Percentiles rank a stretch among this genome's conserved stretches.
These are phyloP conservation scores for Danio choprae DNA, from an alignment of 2,797 vertebrate genomes.

Conservation along the genomic window DNA sequence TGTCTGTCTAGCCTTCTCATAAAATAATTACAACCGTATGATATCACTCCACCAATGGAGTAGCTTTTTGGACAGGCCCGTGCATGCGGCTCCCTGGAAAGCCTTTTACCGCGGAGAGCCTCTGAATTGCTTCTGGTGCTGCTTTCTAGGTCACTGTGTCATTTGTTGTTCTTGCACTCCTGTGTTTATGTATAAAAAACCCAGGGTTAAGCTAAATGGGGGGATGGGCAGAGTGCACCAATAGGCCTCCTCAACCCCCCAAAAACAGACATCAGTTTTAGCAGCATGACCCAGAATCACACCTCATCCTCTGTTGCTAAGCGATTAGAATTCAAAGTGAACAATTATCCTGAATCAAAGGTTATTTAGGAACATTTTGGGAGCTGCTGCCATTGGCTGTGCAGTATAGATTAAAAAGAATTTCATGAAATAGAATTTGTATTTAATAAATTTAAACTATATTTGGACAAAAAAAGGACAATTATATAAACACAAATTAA, in stretches of 20 bases:
- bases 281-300: conserved; percentile 51
- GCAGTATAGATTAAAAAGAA: too few relatives aligned
- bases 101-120: conserved; percentile 70
- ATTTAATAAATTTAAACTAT: too few relatives aligned
- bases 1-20: conserved; percentile 60
- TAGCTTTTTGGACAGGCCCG: conserved; percentile 3
- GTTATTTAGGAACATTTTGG: conserved; percentile 3
- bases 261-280: conserved; percentile 51
- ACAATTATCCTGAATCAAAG: conserved; percentile 13
- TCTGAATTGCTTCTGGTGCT: conserved; percentile 72
- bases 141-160: conserved; percentile 80
- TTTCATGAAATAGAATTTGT: too few relatives aligned
- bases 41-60: background rate
- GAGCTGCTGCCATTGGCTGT: too few relatives aligned
- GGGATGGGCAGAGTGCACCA: conserved; percentile 27
- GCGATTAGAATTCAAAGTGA: conserved; percentile 40
- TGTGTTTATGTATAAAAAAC: conserved; percentile 66
- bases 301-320: conserved; percentile 25
- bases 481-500: too few relatives aligned
- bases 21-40: conserved; percentile 46
- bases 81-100: conserved; percentile 68
- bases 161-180: conserved; percentile 52
- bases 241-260: conserved; percentile 36
- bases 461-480: too few relatives aligned
- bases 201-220: conserved; percentile 54